These are phyloP conservation scores for Lathamus discolor DNA, from an alignment of 2,113 vertebrate species.

Conservation along the genomic window DNA sequence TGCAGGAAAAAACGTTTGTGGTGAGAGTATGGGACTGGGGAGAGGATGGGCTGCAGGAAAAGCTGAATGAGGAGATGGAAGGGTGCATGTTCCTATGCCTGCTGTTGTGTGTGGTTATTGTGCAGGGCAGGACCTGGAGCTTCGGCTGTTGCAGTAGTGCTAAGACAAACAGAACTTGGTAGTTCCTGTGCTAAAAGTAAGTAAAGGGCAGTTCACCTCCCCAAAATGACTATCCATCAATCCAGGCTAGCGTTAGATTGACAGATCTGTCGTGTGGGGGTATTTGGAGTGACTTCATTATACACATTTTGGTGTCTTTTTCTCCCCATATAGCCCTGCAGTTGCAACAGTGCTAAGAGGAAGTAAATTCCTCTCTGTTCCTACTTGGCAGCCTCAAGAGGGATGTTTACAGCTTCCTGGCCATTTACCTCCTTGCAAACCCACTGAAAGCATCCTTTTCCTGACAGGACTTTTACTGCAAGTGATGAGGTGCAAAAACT, in stretches of 20 bases:
- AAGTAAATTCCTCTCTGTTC: not conserved
- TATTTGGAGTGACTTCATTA: not conserved
- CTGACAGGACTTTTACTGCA: not conserved
- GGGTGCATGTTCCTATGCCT: not conserved
- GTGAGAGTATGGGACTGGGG: not conserved
- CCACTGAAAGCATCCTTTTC: not conserved
- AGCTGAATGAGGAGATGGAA: not conserved
- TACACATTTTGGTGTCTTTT: not conserved
- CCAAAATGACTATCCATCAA: not conserved
- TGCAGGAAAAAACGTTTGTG: not conserved
- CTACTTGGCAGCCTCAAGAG: slow-evolving; percentile 19
- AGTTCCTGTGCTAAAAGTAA: not conserved
- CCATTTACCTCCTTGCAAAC: not conserved
- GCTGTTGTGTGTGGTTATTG: not conserved
- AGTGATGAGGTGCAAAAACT: not conserved
- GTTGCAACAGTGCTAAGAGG: not conserved
- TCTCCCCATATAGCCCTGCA: not conserved
- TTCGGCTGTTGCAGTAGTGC: not conserved
- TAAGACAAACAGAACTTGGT: not conserved
- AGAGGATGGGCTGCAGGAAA: not conserved
- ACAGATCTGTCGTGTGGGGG: not conserved
- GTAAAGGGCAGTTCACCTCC: not conserved
- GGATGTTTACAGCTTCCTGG: slow-evolving; percentile 31
- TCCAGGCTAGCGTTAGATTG: not conserved
- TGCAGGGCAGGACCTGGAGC: not conserved